These are phyloP conservation scores for Ondatra zibethicus DNA, from an alignment of 2,113 vertebrate species.

Conservation along the genomic window DNA sequence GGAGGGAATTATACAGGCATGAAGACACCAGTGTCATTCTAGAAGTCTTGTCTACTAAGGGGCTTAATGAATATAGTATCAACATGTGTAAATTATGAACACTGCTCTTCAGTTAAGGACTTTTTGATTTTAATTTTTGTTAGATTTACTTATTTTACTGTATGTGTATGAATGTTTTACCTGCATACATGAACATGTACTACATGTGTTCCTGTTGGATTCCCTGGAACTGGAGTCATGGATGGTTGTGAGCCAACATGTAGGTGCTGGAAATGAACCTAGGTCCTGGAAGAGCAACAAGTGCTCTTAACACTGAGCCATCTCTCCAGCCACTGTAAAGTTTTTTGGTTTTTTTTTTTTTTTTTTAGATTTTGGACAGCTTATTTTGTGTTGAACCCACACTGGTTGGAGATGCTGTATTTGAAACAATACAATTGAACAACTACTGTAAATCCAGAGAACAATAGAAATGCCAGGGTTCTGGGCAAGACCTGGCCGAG, in stretches of 20 bases:
- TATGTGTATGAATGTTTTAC: neutral
- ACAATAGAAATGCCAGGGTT: neutral
- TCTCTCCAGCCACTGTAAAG: neutral
- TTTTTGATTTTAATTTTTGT: neutral
- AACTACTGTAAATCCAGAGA: neutral
- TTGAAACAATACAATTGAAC: neutral
- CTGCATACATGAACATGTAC: neutral
- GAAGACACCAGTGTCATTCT: neutral
- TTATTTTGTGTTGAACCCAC: constrained; percentile 23
- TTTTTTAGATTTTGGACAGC: neutral
- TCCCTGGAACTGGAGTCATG: neutral
- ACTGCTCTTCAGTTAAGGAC: neutral
- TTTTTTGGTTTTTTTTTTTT: neutral
- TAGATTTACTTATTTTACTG: neutral
- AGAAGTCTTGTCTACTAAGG: constrained; percentile 1
- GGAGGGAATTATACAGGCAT: neutral
- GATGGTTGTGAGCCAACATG: neutral
- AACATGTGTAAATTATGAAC: constrained; percentile 44
- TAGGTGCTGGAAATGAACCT: neutral
- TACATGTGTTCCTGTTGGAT: neutral
- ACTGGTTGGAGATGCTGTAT: neutral
- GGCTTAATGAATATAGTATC: constrained; percentile 36
- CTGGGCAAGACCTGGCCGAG: neutral
- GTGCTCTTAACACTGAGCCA: neutral
- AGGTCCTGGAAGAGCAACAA: neutral